Evolutionary conservation across 2,888 invertebrate species (phyloP).

Genomic region (Ichneumoninae sp.): DNA sequence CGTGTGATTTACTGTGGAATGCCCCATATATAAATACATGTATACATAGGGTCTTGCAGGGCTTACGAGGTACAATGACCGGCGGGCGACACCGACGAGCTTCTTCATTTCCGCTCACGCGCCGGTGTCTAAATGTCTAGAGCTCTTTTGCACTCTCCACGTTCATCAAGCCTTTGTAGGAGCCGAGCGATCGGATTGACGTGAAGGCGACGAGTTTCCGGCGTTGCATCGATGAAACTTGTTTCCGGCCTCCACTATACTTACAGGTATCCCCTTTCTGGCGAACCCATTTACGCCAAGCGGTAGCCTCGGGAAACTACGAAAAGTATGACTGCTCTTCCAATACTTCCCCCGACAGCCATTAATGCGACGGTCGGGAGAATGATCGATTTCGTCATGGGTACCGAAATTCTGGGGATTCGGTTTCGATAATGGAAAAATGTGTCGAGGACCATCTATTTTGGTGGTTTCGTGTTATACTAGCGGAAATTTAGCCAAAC

Average conservation of each 20-base stretch:
- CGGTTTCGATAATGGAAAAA: not conserved
- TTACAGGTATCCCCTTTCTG: not conserved
- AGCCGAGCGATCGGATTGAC: conserved; percentile 48
- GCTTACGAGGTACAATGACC: conserved; percentile 40
- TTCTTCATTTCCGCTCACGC: conserved; percentile 57
- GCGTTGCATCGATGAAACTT: conserved; percentile 32
- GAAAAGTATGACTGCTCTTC: not conserved
- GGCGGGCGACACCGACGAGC: conserved; percentile 7
- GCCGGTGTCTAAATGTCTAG: conserved; percentile 2
- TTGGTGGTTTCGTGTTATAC: not conserved
- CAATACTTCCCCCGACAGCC: not conserved
- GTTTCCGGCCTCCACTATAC: not conserved
- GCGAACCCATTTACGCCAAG: conserved; percentile 8
- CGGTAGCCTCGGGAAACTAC: not conserved
- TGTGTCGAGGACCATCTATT: not conserved
- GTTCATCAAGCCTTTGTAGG: conserved; percentile 25
- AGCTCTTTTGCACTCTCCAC: not conserved
- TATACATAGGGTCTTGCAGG: conserved; percentile 1
- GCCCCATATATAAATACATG: not conserved
- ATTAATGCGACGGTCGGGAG: not conserved
- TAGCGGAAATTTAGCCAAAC: too few relatives aligned
- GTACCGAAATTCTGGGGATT: not conserved
- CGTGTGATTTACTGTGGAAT: too few relatives aligned
- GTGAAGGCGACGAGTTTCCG: conserved; percentile 40
- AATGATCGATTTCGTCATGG: conserved; percentile 1